Conservation (phyloP, 2,888 invertebrate genomes). For the Lycaena phlaeas region DNA sequence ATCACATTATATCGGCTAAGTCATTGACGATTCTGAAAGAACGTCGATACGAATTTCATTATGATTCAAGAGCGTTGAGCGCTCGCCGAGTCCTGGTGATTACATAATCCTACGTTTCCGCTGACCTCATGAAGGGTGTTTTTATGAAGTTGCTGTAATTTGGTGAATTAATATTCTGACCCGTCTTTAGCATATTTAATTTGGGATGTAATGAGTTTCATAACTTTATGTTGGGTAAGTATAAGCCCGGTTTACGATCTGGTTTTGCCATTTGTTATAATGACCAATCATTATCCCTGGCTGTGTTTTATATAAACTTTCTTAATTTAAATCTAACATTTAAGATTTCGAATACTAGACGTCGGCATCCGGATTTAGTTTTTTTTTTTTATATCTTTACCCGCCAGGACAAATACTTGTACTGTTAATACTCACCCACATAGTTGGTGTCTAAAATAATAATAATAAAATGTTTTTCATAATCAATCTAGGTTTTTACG, state of each 20-base stretch:
- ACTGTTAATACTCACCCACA: too few species aligned
- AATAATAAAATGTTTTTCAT: too few species aligned
- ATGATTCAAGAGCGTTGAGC: not conserved
- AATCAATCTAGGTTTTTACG: too few species aligned
- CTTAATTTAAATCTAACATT: too few species aligned
- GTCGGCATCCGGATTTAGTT: too few species aligned
- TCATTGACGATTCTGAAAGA: constrained; percentile 15
- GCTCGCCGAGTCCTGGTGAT: not conserved
- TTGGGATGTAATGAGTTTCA: constrained; percentile 27
- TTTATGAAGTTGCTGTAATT: constrained; percentile 21
- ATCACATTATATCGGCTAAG: too few species aligned
- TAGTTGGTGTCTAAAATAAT: too few species aligned
- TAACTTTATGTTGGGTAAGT: constrained; percentile 23
- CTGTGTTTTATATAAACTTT: too few species aligned
- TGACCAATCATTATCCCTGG: too few species aligned
- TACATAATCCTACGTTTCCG: not conserved
- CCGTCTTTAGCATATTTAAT: constrained; percentile 37
- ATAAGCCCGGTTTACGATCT: constrained; percentile 3
- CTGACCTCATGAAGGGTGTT: constrained; percentile 4
- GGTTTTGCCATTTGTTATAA: constrained; percentile 13
- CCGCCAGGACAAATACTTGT: too few species aligned
- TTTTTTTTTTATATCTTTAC: too few species aligned
- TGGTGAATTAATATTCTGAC: constrained; percentile 62
- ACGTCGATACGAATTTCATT: constrained; percentile 37
- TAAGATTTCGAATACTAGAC: too few species aligned